Conservation (phyloP, 2,113 vertebrate species). For the Origma solitaria region DNA sequence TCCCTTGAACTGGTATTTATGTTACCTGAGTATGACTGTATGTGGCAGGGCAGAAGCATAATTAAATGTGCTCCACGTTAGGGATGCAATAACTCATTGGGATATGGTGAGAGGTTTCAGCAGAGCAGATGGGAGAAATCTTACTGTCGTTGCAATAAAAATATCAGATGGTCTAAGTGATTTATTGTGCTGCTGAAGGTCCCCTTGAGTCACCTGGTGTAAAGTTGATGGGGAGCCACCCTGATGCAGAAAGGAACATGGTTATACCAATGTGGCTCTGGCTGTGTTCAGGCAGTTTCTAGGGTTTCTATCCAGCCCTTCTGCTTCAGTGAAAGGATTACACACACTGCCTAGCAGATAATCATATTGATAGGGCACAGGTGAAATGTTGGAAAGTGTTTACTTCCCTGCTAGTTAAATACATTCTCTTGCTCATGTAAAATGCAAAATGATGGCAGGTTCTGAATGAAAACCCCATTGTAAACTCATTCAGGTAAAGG, state of each 20-base stretch:
- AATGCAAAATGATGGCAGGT: not conserved
- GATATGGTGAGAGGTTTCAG: not conserved
- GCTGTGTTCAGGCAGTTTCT: not conserved
- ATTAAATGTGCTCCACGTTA: not conserved
- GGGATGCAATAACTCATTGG: not conserved
- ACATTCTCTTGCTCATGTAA: not conserved
- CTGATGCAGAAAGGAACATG: fast-evolving
- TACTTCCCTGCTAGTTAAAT: not conserved
- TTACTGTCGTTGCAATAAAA: not conserved
- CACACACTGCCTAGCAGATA: not conserved
- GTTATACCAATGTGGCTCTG: not conserved
- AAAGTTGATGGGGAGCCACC: not conserved
- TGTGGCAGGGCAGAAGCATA: not conserved
- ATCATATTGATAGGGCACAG: not conserved
- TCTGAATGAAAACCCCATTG: not conserved
- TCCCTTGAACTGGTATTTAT: not conserved
- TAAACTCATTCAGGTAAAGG: not conserved
- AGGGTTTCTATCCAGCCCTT: not conserved
- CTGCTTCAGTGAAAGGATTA: not conserved
- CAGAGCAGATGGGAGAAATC: not conserved
- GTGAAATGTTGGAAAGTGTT: not conserved
- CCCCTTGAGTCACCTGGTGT: not conserved
- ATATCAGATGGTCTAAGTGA: not conserved
- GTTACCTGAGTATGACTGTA: not conserved
- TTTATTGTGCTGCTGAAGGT: not conserved